Conservation (phyloP, 1,140 invertebrate species). For the Drosophila santomea region DNA sequence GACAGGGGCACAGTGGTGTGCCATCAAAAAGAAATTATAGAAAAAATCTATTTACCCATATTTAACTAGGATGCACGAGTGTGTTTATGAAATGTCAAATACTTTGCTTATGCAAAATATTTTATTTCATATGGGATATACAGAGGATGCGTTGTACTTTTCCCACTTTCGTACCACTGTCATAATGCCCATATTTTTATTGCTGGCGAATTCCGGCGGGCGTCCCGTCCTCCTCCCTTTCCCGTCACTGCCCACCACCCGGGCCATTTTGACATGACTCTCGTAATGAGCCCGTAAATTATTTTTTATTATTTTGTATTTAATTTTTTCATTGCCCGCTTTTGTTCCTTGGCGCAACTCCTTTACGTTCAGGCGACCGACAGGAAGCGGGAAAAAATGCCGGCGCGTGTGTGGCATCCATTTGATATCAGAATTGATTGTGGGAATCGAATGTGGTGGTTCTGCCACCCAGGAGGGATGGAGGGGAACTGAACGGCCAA, state of each 20-base stretch:
- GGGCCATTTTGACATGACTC: constrained; percentile 33
- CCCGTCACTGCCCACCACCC: constrained; percentile 9
- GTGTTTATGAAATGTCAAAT: too few relatives aligned
- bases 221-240: constrained; percentile 19
- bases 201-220: constrained; percentile 64
- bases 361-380: constrained; percentile 19
- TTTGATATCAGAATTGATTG: constrained; percentile 68
- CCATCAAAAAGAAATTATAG: not conserved
- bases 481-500: not conserved
- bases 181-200: constrained; percentile 58
- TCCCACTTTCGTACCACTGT: constrained; percentile 17
- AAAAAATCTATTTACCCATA: too few relatives aligned
- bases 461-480: not conserved
- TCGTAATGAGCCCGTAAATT: constrained; percentile 81
- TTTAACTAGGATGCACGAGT: too few relatives aligned
- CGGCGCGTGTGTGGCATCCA: constrained; percentile 63
- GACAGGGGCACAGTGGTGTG: constrained; percentile 38
- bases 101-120: not conserved
- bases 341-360: constrained; percentile 41
- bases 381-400: constrained; percentile 19
- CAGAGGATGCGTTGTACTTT: too few relatives aligned
- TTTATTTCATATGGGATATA: not conserved
- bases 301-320: constrained; percentile 83
- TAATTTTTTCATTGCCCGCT: constrained; percentile 75
- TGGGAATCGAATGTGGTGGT: constrained; percentile 54